A percentile compares a stretch with the other conserved stretches of the same genome.
Conservation (phyloP, 1,140 invertebrate genomes). For the Amyelois transitella region DNA sequence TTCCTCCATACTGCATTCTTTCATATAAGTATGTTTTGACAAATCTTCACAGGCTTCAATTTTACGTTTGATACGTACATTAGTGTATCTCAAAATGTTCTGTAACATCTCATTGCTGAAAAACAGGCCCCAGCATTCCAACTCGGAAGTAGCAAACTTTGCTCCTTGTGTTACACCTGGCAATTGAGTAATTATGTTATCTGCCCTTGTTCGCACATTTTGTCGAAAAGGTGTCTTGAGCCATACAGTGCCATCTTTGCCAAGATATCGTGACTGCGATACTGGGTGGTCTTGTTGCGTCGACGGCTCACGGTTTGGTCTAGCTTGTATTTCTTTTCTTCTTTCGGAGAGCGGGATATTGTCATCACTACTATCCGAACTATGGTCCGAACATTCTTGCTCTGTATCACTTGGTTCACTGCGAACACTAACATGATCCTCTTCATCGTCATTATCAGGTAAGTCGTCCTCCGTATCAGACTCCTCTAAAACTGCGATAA, state of each 20-base stretch:
- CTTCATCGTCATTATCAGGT: too few relatives aligned
- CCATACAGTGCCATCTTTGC: constrained; percentile 2
- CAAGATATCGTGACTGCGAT: neutral
- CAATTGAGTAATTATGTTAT: constrained; percentile 15
- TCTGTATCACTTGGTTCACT: too few relatives aligned
- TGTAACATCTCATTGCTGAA: constrained; percentile 8
- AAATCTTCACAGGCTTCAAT: constrained; percentile 1
- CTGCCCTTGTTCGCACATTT: constrained; percentile 10
- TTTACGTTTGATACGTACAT: constrained; percentile 11
- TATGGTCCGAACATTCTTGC: neutral
- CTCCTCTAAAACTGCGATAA: too few relatives aligned
- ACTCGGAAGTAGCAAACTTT: neutral
- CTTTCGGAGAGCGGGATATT: too few relatives aligned
- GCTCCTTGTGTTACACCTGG: constrained; percentile 12
- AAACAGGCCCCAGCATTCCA: constrained; percentile 11
- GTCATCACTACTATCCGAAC: too few relatives aligned
- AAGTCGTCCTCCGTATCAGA: too few relatives aligned
- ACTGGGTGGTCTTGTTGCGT: neutral
- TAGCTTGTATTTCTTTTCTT: too few relatives aligned
- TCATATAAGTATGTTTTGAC: neutral
- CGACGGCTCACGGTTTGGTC: neutral
- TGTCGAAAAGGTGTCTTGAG: constrained; percentile 7
- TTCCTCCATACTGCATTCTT: constrained; percentile 8
- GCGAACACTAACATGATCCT: too few relatives aligned
- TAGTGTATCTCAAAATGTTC: constrained; percentile 9